Percentiles rank a stretch among this genome's conserved stretches.
phyloP scores from a whole-genome alignment of 2,888 invertebrate genomes.

The Pomacea canaliculata region DNA sequence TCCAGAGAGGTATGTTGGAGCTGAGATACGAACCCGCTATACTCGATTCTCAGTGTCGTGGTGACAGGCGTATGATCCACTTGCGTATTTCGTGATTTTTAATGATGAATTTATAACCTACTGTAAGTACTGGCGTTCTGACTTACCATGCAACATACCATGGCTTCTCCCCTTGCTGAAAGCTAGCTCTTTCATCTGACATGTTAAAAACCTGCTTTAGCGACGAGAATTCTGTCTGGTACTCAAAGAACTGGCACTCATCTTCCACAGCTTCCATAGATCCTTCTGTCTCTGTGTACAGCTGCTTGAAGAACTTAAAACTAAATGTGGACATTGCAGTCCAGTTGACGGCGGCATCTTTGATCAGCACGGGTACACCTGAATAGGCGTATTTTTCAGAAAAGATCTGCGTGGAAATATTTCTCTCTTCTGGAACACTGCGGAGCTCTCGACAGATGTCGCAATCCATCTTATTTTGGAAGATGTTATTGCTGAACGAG shows the following conservation, averaged over 20 bases:
- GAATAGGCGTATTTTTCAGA: constrained; percentile 82
- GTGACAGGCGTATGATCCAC: no score
- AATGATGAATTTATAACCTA: no score
- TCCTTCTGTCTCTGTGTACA: constrained; percentile 74
- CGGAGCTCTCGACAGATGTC: constrained; percentile 79
- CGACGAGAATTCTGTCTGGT: constrained; percentile 85
- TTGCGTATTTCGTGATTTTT: no score
- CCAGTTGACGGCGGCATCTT: constrained; percentile 87
- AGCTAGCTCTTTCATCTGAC: constrained; percentile 78
- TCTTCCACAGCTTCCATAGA: constrained; percentile 57
- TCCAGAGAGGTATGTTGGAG: no score
- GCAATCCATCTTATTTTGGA: constrained; percentile 86
- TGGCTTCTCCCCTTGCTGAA: constrained; percentile 75
- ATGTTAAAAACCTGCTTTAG: constrained; percentile 87
- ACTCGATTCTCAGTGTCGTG: no score
- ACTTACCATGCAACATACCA: constrained; percentile 82
- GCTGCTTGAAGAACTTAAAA: constrained; percentile 82
- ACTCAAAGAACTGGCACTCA: constrained; percentile 94
- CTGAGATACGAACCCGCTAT: no score
- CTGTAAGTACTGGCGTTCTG: no score
- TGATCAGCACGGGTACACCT: constrained; percentile 85
- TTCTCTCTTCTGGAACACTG: constrained; percentile 77
- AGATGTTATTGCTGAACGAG: constrained; percentile 66
- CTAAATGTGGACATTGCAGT: constrained; percentile 82
- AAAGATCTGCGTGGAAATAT: constrained; percentile 79